These are phyloP conservation scores for Eristalis intricaria DNA, from an alignment of 2,888 invertebrate species.

Conservation along the genomic window DNA sequence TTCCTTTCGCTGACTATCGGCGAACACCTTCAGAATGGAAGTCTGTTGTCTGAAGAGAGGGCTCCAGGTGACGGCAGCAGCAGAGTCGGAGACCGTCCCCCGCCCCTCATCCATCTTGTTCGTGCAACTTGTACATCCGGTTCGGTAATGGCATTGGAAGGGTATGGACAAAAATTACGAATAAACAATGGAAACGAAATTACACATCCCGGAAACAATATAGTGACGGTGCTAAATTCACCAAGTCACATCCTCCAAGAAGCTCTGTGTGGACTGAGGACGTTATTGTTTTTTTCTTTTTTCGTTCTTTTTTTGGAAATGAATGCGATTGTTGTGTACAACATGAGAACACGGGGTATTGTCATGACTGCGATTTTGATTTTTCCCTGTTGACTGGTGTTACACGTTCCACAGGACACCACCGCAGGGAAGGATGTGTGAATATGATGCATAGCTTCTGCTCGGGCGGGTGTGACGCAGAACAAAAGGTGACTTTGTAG, in stretches of 20 bases:
- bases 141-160: slow-evolving; percentile 35
- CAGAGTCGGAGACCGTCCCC: not conserved
- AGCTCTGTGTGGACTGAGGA: not conserved
- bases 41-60: slow-evolving; percentile 13
- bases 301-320: slow-evolving; percentile 7
- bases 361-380: slow-evolving; percentile 21
- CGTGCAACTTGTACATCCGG: slow-evolving; percentile 36
- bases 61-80: slow-evolving; percentile 1
- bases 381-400: not conserved
- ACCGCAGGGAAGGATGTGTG: not conserved
- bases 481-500: slow-evolving; percentile 32
- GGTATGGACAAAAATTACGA: slow-evolving; percentile 43
- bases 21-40: slow-evolving; percentile 22
- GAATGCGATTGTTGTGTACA: slow-evolving; percentile 30
- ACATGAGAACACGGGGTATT: slow-evolving; percentile 29
- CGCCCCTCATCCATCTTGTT: slow-evolving; percentile 24
- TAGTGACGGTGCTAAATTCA: slow-evolving; percentile 55
- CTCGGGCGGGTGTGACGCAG: not conserved
- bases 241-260: slow-evolving; percentile 1
- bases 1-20: slow-evolving; percentile 9
- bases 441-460: slow-evolving; percentile 3
- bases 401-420: not conserved
- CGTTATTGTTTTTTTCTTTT: not conserved
- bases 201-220: slow-evolving; percentile 60
- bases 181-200: slow-evolving; percentile 58